Base-by-base conservation (phyloP, 1,140 invertebrate species). In the Drosophila leontia region DNA sequence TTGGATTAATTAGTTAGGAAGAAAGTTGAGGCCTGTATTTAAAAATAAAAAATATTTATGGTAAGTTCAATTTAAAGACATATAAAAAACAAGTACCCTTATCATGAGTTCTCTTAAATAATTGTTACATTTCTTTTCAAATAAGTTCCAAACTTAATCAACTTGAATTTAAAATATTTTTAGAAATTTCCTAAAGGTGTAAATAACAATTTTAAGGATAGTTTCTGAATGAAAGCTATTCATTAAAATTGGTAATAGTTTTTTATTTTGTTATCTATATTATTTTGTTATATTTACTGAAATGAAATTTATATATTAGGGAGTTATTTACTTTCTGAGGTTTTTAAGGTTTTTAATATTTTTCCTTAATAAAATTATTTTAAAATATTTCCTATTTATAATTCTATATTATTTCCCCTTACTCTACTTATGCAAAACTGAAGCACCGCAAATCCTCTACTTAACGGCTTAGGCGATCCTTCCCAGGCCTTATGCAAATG, bases 401-500 rank as follows among this genome's bases (percentile, higher is more conserved):
- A 2, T 45, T 15, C 13, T 32, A n/a, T 34, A 15, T 9, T 37
- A 15, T 35, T 37, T 6, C 17, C 32, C 11, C 3, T 37, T 44
- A 5, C 13, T n/a, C 23, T 32, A 37, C 23, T 37, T 39, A 55
- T 51, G 19, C 41, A 23, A 71, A 63, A 42, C 19, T 60, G 39
- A 72, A 57, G 26, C 68, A 74, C 70, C 70, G 56, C 70, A 74
- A 74, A 74, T 74, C 55, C 42, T 34, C 19, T 41, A 29, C 44
- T 44, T 41, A 60, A 51, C 32, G 44, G 81, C 62, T 85, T 84
- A 81, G 51, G 19, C 57, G 15, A 55, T 63, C 61, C 78, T 69
- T 74, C 51, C 60, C 71, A 85, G 72, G 26, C 58, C 56, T 3
- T 78, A 78, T 80, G 77, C 62, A 58, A 80, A 83, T 51, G 35